These are phyloP conservation scores for Tetragnatha versicolor DNA, from an alignment of 1,140 invertebrate species.

Conservation along the genomic window DNA sequence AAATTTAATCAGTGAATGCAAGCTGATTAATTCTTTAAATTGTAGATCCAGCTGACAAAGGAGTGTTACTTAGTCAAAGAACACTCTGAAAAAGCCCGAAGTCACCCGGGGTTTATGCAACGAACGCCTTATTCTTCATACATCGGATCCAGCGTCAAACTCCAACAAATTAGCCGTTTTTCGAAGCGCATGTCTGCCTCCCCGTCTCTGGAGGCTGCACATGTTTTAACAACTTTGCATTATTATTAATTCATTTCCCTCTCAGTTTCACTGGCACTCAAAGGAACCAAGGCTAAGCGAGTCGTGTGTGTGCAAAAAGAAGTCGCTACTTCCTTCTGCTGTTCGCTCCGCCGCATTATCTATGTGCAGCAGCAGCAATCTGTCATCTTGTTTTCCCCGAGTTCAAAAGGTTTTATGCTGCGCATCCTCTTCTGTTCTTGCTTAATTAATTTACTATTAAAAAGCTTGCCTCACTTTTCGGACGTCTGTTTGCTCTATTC, in stretches of 20 bases:
- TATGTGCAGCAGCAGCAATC: too few species aligned
- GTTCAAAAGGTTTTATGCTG: too few species aligned
- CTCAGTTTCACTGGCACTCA: too few species aligned
- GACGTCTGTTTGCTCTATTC: too few species aligned
- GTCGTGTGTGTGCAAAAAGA: too few species aligned
- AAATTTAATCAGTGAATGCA: slow-evolving; percentile 29
- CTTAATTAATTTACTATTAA: too few species aligned
- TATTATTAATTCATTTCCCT: slow-evolving; percentile 42
- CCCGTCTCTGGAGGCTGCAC: neutral
- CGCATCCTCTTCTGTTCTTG: too few species aligned
- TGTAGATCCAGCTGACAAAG: neutral
- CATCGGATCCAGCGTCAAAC: slow-evolving; percentile 6
- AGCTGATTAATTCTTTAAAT: slow-evolving; percentile 26
- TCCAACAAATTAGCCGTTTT: slow-evolving; percentile 35
- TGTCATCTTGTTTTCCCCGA: too few species aligned
- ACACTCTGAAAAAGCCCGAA: neutral
- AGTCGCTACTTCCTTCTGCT: too few species aligned
- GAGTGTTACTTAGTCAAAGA: neutral
- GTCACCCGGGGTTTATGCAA: neutral
- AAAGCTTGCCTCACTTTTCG: too few species aligned
- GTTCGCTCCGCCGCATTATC: too few species aligned
- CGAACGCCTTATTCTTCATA: neutral
- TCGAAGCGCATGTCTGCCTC: neutral
- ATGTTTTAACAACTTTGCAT: slow-evolving; percentile 25
- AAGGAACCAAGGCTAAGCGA: too few species aligned